Base-by-base conservation (phyloP, 2,888 invertebrate species). In the Hartigia nigra region DNA sequence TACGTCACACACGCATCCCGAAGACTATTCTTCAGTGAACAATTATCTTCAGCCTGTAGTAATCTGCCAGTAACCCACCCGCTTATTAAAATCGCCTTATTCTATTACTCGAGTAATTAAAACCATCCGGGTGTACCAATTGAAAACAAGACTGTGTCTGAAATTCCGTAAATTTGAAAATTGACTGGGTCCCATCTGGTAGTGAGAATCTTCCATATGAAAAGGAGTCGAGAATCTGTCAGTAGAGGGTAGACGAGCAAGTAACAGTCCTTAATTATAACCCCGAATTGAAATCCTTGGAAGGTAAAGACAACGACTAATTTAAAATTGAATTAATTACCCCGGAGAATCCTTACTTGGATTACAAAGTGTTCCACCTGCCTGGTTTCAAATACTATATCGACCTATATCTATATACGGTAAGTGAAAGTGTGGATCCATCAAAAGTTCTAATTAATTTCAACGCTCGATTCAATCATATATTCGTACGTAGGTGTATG, bases 251-350 rank as follows among this genome's bases (percentile, higher is more conserved):
- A 23, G 55, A 55, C 23, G 55, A 55, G 55, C 23, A 55, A 55
- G 55, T 72, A 34, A 34, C 72, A 34, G 72, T 12, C 23, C 34
- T 72, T 72, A 31, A 72, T 72, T 72, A 72, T 34, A 72, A 34
- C 34, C 34, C 31, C 32, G 32, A 34, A 72, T 72, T 31, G 72
- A 72, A 72, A 72, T 34, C 31, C 72, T 72, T 72, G 31, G 72
- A 12, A 23, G 34, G 32, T 72, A 31, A 34, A 34, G 72, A 34
- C 34, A 31, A 34, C 31, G 72, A 31, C 14, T 72, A 72, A 72
- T 72, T 72, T 72, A 32, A 72, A 31, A 72, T 72, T 14, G 34
- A 72, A 72, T 72, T 72, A 72, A 72, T 72, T 72, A 72, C 12
- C 12, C 72, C 23, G 23, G 55, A 55, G 55, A 55, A 55, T 55